Percentiles rank a stretch among this genome's conserved stretches.
These are phyloP conservation scores for Heliconius himera DNA, from an alignment of 1,140 invertebrate species.

Conservation along the genomic window DNA sequence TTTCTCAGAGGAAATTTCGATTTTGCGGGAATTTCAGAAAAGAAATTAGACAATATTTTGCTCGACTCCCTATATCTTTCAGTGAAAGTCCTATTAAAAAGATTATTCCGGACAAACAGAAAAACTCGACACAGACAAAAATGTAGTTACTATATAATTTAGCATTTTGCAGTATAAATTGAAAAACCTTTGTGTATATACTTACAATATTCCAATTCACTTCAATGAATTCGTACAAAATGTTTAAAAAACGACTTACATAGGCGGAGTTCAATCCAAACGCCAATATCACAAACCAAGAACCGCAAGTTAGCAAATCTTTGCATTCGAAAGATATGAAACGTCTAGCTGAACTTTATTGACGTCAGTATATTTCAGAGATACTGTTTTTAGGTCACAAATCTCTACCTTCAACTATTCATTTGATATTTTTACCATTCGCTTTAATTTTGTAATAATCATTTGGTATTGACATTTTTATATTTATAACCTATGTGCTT, in stretches of 20 bases:
- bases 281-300: constrained; percentile 43
- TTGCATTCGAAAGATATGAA: constrained; percentile 60
- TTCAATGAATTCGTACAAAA: constrained; percentile 7
- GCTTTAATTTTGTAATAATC: too few relatives aligned
- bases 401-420: not conserved
- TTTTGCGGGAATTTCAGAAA: too few relatives aligned
- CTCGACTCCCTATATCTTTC: too few relatives aligned
- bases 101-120: too few relatives aligned
- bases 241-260: constrained; percentile 36
- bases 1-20: too few relatives aligned
- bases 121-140: not conserved
- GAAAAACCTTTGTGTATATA: not conserved
- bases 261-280: constrained; percentile 34
- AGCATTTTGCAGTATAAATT: not conserved
- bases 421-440: not conserved
- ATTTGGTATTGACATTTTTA: too few relatives aligned
- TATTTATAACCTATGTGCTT: too few relatives aligned
- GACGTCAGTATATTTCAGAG: constrained; percentile 44
- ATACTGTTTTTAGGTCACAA: constrained; percentile 40
- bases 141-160: not conserved
- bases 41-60: too few relatives aligned
- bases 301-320: constrained; percentile 53
- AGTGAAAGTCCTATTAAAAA: too few relatives aligned
- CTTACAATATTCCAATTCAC: not conserved
- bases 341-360: constrained; percentile 50